These are phyloP conservation scores for Actinia equina DNA, from an alignment of 64 coral and sea anemone genomes.

Conservation along the genomic window DNA sequence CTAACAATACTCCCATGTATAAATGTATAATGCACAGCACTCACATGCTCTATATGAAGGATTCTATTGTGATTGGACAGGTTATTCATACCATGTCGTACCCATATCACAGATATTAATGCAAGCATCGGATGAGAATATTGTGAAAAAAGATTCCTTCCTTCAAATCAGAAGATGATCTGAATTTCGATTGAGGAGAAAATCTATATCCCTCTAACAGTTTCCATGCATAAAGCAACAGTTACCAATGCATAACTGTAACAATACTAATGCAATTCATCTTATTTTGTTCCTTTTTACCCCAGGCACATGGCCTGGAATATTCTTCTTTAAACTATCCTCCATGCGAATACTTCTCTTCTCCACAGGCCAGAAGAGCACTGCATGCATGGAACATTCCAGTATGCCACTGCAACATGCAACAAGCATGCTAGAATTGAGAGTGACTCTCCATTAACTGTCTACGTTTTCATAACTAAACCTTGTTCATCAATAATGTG, in stretches of 20 bases:
- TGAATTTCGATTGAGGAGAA: not conserved
- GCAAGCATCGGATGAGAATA: not conserved
- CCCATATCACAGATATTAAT: not conserved
- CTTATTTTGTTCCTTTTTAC: not conserved
- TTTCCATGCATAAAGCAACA: not conserved
- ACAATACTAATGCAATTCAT: not conserved
- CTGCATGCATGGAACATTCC: not conserved
- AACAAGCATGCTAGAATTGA: not conserved
- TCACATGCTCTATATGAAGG: not conserved
- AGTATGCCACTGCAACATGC: not conserved
- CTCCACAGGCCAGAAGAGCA: not conserved
- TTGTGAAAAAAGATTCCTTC: not conserved
- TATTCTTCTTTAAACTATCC: not conserved
- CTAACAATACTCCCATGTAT: no score
- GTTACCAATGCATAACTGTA: not conserved
- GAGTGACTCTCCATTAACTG: not conserved
- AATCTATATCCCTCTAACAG: not conserved
- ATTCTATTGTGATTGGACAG: not conserved
- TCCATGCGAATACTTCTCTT: not conserved
- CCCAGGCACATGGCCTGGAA: not conserved
- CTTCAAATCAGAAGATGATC: not conserved
- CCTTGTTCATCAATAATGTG: no score
- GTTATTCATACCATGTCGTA: not conserved
- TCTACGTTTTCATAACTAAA: not conserved
- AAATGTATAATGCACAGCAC: not conserved